Percentiles rank a stretch among this genome's conserved stretches.
Conservation (phyloP, 2,113 vertebrate genomes). For the Platysternon megacephalum region DNA sequence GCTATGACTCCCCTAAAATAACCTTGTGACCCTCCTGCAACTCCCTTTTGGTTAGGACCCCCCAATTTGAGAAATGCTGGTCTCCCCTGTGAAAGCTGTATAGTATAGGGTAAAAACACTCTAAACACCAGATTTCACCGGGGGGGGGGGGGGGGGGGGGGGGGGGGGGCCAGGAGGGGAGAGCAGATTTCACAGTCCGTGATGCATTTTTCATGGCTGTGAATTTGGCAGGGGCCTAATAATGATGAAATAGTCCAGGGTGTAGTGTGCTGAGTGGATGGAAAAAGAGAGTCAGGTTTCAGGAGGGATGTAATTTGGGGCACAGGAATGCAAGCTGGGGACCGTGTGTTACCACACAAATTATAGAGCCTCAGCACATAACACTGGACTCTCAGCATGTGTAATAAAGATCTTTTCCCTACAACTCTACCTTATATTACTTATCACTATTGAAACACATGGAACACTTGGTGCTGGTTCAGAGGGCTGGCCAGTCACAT, state of each 20-base stretch:
- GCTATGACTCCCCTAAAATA: no score
- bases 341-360: neutral
- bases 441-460: neutral
- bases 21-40: no score
- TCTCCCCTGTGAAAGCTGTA: no score
- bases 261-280: neutral
- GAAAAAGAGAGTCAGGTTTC: neutral
- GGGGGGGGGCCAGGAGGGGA: no score
- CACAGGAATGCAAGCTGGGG: neutral
- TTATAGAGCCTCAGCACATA: neutral
- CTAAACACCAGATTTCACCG: no score
- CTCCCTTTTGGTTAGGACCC: no score
- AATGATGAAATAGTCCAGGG: neutral
- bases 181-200: no score
- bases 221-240: no score
- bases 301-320: neutral
- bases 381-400: neutral
- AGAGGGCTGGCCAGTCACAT: neutral
- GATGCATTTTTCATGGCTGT: no score
- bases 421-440: neutral
- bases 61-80: no score
- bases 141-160: fast-evolving
- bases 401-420: neutral
- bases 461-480: neutral
- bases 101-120: no score